Evolutionary conservation across 2,113 vertebrate genomes (phyloP).

Genomic region (Noctilio leporinus): DNA sequence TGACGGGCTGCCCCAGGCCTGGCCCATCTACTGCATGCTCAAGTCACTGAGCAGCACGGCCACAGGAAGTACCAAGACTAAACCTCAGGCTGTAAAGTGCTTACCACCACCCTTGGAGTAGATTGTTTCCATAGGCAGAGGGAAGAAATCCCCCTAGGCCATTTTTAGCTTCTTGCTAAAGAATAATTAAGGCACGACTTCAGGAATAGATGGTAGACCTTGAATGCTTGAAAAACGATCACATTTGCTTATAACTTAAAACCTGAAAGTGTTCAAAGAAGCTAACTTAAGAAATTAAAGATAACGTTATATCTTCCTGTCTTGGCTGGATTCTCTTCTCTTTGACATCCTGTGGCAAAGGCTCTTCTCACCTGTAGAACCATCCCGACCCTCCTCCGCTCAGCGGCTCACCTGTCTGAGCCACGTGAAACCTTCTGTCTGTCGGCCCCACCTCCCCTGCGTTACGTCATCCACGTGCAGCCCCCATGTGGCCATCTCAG

Average conservation of each 20-base stretch:
- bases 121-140: neutral
- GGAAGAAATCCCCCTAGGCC: neutral
- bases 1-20: neutral
- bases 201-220: neutral
- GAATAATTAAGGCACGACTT: neutral
- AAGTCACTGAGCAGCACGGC: neutral
- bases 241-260: neutral
- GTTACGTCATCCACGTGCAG: accelerated
- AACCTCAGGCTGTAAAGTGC: neutral
- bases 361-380: neutral
- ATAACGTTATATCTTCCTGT: neutral
- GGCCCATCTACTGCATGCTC: neutral
- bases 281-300: neutral
- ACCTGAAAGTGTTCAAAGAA: neutral
- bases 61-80: neutral
- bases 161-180: constrained; percentile 10
- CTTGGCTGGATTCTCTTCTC: neutral
- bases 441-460: neutral
- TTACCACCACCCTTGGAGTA: neutral
- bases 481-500: neutral
- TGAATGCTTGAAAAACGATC: neutral
- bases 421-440: neutral
- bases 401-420: neutral
- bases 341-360: neutral
- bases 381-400: neutral